phyloP scores from a whole-genome alignment of 2,797 vertebrate species.

The Sylvilagus floridanus region DNA sequence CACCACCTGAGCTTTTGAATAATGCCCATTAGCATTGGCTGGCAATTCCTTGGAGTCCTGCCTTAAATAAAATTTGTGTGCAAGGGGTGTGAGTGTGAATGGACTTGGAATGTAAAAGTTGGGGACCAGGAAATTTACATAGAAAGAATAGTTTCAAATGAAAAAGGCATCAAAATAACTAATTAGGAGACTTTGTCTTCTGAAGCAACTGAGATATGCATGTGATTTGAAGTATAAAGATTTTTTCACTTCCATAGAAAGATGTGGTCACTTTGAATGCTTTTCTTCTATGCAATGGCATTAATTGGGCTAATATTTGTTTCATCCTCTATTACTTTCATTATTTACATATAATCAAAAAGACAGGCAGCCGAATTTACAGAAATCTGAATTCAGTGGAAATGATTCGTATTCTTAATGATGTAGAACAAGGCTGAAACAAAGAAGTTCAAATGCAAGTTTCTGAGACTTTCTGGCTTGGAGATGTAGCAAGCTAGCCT shows the following conservation, averaged over 20 bases:
- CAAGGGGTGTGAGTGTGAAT: neutral
- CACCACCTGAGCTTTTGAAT: neutral
- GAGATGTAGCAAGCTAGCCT: neutral
- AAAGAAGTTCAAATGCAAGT: neutral
- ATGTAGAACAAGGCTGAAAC: neutral
- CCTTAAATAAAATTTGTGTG: neutral
- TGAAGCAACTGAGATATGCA: slow-evolving; percentile 80
- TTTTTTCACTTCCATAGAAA: slow-evolving; percentile 84
- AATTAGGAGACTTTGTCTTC: slow-evolving; percentile 77
- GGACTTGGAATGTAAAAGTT: neutral
- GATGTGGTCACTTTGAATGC: slow-evolving; percentile 71
- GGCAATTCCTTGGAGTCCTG: neutral
- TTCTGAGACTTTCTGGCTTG: neutral
- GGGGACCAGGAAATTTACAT: slow-evolving; percentile 46
- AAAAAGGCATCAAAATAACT: slow-evolving; percentile 81
- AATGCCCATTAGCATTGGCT: neutral
- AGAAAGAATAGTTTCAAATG: slow-evolving; percentile 64
- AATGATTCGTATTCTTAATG: slow-evolving; percentile 15
- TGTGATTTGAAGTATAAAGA: slow-evolving; percentile 82
- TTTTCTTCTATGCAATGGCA: slow-evolving; percentile 82
- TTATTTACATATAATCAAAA: neutral
- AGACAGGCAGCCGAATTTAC: neutral
- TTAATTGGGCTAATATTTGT: slow-evolving; percentile 83
- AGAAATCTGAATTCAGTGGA: neutral
- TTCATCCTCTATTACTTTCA: slow-evolving; percentile 62